A percentile compares a stretch with the other conserved stretches of the same genome.
Conservation (phyloP, 2,113 vertebrate genomes). For the Nesogale talazaci region DNA sequence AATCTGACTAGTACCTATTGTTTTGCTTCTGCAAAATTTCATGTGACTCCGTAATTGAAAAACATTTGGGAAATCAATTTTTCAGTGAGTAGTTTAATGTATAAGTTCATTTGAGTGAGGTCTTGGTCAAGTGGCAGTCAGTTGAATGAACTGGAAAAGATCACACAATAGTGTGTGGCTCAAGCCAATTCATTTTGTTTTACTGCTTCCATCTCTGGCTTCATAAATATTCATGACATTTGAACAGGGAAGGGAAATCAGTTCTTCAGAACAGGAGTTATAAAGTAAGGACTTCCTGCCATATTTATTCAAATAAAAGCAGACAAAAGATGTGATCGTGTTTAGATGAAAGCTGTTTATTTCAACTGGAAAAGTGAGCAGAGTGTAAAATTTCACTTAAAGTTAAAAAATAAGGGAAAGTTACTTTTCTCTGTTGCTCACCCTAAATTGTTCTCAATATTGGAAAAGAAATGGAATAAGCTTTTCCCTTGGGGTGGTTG, state of each 20-base stretch:
- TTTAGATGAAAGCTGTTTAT: constrained; percentile 64
- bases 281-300: constrained; percentile 69
- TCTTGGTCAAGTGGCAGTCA: constrained; percentile 78
- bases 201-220: constrained; percentile 63
- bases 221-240: constrained; percentile 81
- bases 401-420: constrained; percentile 22
- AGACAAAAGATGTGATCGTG: constrained; percentile 64
- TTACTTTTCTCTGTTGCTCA: neutral
- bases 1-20: constrained; percentile 47
- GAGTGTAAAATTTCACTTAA: constrained; percentile 22
- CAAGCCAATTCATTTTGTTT: constrained; percentile 80
- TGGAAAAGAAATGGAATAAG: neutral
- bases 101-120: constrained; percentile 79
- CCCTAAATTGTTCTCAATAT: neutral
- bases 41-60: constrained; percentile 73
- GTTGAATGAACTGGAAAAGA: constrained; percentile 80
- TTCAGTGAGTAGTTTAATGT: constrained; percentile 82
- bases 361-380: constrained; percentile 40
- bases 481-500: neutral
- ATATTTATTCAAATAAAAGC: constrained; percentile 71
- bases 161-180: constrained; percentile 71
- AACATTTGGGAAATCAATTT: constrained; percentile 78
- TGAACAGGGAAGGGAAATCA: constrained; percentile 68
- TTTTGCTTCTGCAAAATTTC: constrained; percentile 50
- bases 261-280: constrained; percentile 65